Evolutionary conservation across 2,113 vertebrate genomes (phyloP), one percentile per base, ranked within the genome.

Genomic region (Mormoops blainvillei): DNA sequence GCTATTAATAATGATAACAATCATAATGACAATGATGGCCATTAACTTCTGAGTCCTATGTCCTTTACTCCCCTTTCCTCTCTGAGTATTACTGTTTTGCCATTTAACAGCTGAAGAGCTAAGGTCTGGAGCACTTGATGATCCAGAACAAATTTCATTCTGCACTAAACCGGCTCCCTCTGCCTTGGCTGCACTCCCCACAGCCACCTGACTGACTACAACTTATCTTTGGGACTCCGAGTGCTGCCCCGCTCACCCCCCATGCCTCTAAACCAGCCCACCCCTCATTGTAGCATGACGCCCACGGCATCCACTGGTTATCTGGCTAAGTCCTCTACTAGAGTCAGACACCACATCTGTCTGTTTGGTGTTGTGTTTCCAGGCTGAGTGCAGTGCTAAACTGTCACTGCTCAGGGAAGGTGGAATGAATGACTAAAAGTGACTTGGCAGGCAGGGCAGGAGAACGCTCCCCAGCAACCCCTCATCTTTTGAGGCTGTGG

Each of bases 161-260:
- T 18, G 3, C 52, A 70, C 19, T 6, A 22, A 70, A 14, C 10
- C 63, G 67, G 10, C 18, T 50, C 4, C 3, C 4, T 54, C 38
- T 68, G 33, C 43, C 56, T n/a, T 0, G 0, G 5, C 6, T 3
- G 0, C 36, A 3, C 45, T 54, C 36, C 28, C 83, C 36, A 18
- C 33, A 2, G 33, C 56, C 15, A 65, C 33, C 36, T 52, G 13
- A 12, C 31, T 74, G 7, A 38, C 19, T 7, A 2, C 43, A 13
- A 0, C 12, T 43, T 56, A 11, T 78, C 74, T 48, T 88, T 8
- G 26, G 38, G 22, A 83, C 22, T 68, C n/a, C 31, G 36, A 28
- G 52, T 41, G 31, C 28, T n/a, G 11, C 54, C 43, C 0, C 41
- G 4, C 36, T 5, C 2, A 19, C 38, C 28, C 9, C 24, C 48